Evolutionary conservation across 2,113 vertebrate genomes (phyloP).

Genomic region (Herpetotheres cachinnans): DNA sequence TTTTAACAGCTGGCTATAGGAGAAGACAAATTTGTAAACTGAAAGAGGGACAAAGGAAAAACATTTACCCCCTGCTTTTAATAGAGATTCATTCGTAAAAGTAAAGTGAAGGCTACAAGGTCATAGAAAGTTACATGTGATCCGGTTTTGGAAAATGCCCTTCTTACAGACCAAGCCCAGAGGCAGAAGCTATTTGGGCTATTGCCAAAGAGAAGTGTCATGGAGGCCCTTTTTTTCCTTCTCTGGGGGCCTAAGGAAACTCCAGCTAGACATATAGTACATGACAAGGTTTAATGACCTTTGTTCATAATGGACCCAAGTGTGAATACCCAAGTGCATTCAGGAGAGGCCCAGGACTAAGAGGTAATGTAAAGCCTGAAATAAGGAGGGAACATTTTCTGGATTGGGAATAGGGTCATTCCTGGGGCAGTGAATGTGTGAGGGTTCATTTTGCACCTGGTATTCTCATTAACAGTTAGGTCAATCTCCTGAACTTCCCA

Average conservation of each 20-base stretch:
- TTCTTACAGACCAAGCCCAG: constrained; percentile 11
- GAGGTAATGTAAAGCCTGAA: constrained; percentile 39
- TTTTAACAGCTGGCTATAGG: constrained; percentile 68
- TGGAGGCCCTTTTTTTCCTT: constrained; percentile 29
- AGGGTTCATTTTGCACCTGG: constrained; percentile 57
- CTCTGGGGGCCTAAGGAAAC: constrained; percentile 29
- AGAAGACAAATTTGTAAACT: constrained; percentile 72
- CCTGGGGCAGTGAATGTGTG: constrained; percentile 22
- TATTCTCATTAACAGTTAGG: constrained; percentile 42
- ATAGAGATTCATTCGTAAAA: constrained; percentile 66
- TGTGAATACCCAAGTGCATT: constrained; percentile 36
- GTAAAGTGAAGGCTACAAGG: constrained; percentile 54
- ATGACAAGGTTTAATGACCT: constrained; percentile 52
- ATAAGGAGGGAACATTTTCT: constrained; percentile 40
- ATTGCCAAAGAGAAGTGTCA: constrained; percentile 20
- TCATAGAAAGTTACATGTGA: constrained; percentile 62
- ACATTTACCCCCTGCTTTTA: constrained; percentile 69
- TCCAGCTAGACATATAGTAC: constrained; percentile 46
- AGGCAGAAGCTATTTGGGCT: constrained; percentile 38
- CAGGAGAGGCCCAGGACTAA: constrained; percentile 35
- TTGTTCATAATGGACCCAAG: constrained; percentile 33
- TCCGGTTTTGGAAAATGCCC: constrained; percentile 46
- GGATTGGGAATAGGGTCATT: constrained; percentile 58
- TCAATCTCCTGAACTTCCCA: constrained; percentile 14
- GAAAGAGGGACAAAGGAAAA: constrained; percentile 65